Evolutionary conservation across 1,140 invertebrate genomes (phyloP).

Genomic region (Chlorops oryzae): DNA sequence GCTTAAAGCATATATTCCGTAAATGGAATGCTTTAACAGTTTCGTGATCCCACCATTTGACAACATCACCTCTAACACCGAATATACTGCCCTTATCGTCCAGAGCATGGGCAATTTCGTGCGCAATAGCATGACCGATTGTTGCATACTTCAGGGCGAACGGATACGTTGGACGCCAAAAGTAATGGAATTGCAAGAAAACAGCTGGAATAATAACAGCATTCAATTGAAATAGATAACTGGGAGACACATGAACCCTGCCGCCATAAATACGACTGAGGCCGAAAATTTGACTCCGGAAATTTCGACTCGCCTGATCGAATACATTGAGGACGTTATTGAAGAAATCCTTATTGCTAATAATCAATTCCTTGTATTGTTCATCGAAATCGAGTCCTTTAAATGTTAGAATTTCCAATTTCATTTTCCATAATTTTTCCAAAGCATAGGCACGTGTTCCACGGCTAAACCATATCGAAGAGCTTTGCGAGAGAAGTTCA

Average conservation of each 20-base stretch:
- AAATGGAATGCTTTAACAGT: constrained; percentile 83
- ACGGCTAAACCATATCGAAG: constrained; percentile 23
- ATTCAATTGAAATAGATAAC: constrained; percentile 95
- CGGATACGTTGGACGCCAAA: constrained; percentile 75
- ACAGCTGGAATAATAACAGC: constrained; percentile 93
- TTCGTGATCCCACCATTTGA: constrained; percentile 76
- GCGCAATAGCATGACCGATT: constrained; percentile 79
- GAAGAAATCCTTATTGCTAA: constrained; percentile 73
- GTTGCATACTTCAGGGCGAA: constrained; percentile 89
- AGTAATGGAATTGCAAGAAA: constrained; percentile 90
- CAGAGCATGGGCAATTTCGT: constrained; percentile 64
- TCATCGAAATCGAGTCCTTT: constrained; percentile 42
- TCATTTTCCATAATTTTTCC: constrained; percentile 31
- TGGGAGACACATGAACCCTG: constrained; percentile 77
- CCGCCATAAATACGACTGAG: constrained; percentile 74
- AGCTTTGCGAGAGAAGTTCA: constrained; percentile 14
- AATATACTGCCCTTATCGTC: constrained; percentile 59
- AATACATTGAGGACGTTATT: constrained; percentile 70
- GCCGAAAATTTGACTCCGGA: constrained; percentile 66
- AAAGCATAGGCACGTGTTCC: constrained; percentile 21
- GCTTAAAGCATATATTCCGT: constrained; percentile 79
- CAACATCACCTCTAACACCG: constrained; percentile 60
- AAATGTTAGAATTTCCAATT: constrained; percentile 23
- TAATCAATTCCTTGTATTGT: constrained; percentile 50
- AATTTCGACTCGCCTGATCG: constrained; percentile 63